Base-by-base conservation (phyloP, 2,797 vertebrate species). In the Pseudochaenichthys georgianus region DNA sequence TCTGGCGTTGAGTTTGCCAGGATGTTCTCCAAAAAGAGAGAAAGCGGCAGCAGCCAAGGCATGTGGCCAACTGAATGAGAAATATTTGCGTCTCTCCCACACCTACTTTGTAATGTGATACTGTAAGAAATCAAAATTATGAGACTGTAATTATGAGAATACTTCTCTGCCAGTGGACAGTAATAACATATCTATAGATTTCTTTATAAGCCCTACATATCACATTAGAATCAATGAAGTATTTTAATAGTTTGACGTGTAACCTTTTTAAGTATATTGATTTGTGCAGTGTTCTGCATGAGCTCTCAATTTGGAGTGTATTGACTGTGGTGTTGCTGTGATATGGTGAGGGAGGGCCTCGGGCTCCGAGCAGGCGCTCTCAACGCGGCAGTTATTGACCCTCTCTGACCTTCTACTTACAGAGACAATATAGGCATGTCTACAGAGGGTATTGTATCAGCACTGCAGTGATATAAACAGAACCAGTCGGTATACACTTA, bases 241-340 rank as follows among this genome's bases (percentile, higher is more conserved):
- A 93, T 95, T 58, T 95, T 95, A 95, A 95, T 94, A 94, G 94
- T 95, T 95, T 94, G 93, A 95, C 81, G 92, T 94, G 93, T 94
- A 95, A 95, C 94, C 95, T 95, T 95, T 95, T 95, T 94, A 94
- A 95, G 85, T 91, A 90, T 93, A 95, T 96, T 13, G 95, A 96
- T 94, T 86, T 81, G 89, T 85, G 77, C 91, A 84, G 89, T 65
- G 86, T 91, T 89, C 92, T 92, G 93, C 87, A 93, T 87, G 86
- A 94, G 89, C 87, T 90, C 90, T 95, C 91, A 91, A 91, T 95
- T 92, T 93, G 93, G 90, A 93, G 82, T 9, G 74, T 95, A 95
- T 95, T 93, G 95, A 95, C 93, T 89, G 88, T 88, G 91, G 89
- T 91, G 90, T 88, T 94, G 93, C 92, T 94, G 90, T 94, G 94